A percentile compares a stretch with the other conserved stretches of the same genome.
phyloP scores from a whole-genome alignment of 2,888 invertebrate species.

The Napeogenes inachia region DNA sequence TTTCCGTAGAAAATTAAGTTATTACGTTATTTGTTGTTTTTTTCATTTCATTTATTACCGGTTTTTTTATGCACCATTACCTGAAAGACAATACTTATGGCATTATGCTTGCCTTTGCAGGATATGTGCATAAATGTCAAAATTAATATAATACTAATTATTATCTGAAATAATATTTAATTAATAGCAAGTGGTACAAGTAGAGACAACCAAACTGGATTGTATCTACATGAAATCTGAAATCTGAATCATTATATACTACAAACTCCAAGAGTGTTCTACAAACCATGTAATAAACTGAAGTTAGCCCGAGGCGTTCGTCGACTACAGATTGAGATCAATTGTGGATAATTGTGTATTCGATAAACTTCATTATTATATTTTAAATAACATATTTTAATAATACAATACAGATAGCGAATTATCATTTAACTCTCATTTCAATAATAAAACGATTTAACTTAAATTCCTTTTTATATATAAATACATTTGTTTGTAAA shows the following conservation, averaged over 20 bases:
- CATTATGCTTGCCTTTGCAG: too few relatives aligned
- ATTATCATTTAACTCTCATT: not conserved
- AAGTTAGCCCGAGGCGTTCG: not conserved
- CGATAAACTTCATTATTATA: not conserved
- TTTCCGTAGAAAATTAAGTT: too few relatives aligned
- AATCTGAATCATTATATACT: not conserved
- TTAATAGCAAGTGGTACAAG: not conserved
- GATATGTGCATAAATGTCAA: too few relatives aligned
- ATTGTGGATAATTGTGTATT: not conserved
- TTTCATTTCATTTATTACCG: too few relatives aligned
- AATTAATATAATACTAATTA: not conserved
- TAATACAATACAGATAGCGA: not conserved
- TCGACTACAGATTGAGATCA: conserved; percentile 4
- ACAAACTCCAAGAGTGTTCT: not conserved
- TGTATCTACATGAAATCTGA: conserved; percentile 1
- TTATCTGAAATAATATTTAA: not conserved
- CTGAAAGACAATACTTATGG: too few relatives aligned
- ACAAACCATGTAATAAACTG: conserved; percentile 3
- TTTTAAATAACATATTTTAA: not conserved
- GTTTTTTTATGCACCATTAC: too few relatives aligned
- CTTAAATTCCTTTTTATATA: not conserved
- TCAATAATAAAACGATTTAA: conserved; percentile 1
- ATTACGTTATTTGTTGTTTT: too few relatives aligned
- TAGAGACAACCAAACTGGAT: not conserved
- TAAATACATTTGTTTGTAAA: conserved; percentile 10